Base-by-base conservation (phyloP, 37 sponge, comb jelly and placozoan genomes). In the Amphimedon queenslandica region DNA sequence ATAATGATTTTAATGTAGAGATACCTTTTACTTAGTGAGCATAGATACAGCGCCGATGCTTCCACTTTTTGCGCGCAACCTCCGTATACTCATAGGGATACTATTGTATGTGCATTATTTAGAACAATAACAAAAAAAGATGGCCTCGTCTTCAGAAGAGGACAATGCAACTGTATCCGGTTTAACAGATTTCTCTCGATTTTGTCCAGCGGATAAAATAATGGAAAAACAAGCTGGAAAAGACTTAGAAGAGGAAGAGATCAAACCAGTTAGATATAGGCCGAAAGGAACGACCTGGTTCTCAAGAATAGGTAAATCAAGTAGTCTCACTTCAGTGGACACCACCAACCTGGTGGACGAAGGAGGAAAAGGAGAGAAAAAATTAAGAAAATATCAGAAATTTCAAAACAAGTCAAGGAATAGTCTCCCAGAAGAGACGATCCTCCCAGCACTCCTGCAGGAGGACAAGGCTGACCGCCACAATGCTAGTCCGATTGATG, bases 141-240 rank as follows among this genome's bases (percentile, higher is more conserved):
- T 47, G 53, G 53, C 53, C 13, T 13, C n/a, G n/a, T n/a, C n/a
- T n/a, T n/a, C n/a, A n/a, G n/a, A n/a, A n/a, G n/a, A n/a, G n/a
- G n/a, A n/a, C n/a, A n/a, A n/a, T n/a, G n/a, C 8, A 8, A 47
- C 58, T 40, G 78, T 39, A 31, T 24, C 41, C 21, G 67, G 78
- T 24, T 58, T 36, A 28, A 31, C 40, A n/a, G 78, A 78, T 40
- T 78, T 67, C 37, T 34, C 70, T 28, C 56, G 32, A 18, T 67
- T 55, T 56, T 47, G 57, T 21, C 77, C 77, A 23, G 65, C 58
- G 10, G 40, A 40, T 30, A n/a, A n/a, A n/a, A n/a, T n/a, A n/a
- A n/a, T n/a, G n/a, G n/a, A n/a, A n/a, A n/a, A n/a, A n/a, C 53
- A 47, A 13, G 13, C 13, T 18, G 53, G 53, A 18, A 13, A 18